phyloP scores from a whole-genome alignment of 2,113 vertebrate species.

The Pygathrix nemaeus region DNA sequence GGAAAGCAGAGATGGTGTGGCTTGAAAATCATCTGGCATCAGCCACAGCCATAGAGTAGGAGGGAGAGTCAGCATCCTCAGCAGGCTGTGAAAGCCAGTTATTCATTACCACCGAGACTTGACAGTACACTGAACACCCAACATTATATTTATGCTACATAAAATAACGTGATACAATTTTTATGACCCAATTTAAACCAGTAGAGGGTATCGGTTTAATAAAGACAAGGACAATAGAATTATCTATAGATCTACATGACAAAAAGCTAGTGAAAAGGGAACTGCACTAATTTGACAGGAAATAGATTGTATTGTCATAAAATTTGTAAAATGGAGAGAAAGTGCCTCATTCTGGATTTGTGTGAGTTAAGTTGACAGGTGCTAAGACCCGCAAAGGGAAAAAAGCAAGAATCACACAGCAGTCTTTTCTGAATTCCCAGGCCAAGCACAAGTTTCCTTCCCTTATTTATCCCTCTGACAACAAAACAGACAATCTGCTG shows the following conservation, averaged over 20 bases:
- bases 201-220: constrained; percentile 71
- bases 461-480: constrained; percentile 57
- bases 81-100: constrained; percentile 15
- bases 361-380: constrained; percentile 65
- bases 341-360: constrained; percentile 58
- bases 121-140: constrained; percentile 60
- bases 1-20: neutral
- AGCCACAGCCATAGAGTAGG: neutral
- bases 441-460: neutral
- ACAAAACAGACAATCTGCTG: constrained; percentile 24
- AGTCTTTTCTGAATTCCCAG: constrained; percentile 37
- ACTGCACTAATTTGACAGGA: constrained; percentile 66
- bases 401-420: neutral
- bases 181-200: constrained; percentile 74
- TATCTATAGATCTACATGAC: constrained; percentile 63
- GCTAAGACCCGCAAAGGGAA: constrained; percentile 25
- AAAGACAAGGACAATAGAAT: constrained; percentile 78
- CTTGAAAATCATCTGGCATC: constrained; percentile 29
- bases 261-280: constrained; percentile 53
- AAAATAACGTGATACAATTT: constrained; percentile 64
- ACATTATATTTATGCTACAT: constrained; percentile 73
- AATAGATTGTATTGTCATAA: constrained; percentile 64
- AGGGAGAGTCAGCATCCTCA: neutral
- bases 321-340: constrained; percentile 67
- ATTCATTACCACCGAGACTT: constrained; percentile 55